A percentile compares a stretch with the other conserved stretches of the same genome.
Evolutionary conservation across 2,113 vertebrate genomes (phyloP).

Genomic region (Lasiurus borealis): DNA sequence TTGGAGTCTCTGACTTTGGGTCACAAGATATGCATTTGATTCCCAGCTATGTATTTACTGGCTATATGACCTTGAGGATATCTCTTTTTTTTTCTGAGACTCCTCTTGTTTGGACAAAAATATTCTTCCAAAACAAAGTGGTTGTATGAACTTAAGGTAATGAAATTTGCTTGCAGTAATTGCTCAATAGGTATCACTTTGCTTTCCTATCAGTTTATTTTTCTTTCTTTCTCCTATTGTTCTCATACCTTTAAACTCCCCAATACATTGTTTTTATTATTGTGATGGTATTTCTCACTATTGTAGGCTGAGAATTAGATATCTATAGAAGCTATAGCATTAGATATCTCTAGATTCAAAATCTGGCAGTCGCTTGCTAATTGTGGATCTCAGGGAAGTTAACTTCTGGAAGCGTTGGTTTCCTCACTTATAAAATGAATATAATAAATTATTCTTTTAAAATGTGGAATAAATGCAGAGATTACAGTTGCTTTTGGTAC

Average conservation of each 20-base stretch:
- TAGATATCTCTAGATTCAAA: background rate
- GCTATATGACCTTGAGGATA: background rate
- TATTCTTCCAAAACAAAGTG: background rate
- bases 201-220: background rate
- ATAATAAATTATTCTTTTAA: background rate
- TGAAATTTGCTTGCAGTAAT: background rate
- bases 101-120: background rate
- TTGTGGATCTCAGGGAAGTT: background rate
- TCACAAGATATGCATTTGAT: background rate
- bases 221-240: background rate
- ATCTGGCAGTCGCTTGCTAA: background rate
- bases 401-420: conserved; percentile 2
- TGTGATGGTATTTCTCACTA: background rate
- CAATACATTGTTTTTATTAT: background rate
- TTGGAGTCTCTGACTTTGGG: background rate
- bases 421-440: background rate
- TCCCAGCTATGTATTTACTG: background rate
- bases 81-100: conserved; percentile 1
- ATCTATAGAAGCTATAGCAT: background rate
- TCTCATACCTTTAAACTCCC: background rate
- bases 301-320: background rate
- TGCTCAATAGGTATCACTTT: conserved; percentile 19
- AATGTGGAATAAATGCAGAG: background rate
- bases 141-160: background rate
- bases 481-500: background rate